Evolutionary conservation across 2,113 vertebrate genomes (phyloP).

Genomic region (Protomyctophum bolini): DNA sequence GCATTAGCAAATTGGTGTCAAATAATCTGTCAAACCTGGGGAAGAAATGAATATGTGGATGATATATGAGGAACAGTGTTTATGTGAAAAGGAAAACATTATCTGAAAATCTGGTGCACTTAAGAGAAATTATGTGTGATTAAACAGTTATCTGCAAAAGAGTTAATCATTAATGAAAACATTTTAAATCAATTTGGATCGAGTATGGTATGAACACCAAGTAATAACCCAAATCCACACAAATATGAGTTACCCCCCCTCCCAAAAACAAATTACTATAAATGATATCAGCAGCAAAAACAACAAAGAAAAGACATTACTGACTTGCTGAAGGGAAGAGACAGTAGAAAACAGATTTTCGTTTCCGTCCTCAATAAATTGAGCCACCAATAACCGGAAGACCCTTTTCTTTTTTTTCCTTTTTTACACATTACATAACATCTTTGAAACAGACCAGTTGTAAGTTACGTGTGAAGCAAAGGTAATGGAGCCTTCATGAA

Average conservation of each 20-base stretch:
- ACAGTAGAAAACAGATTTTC: background rate
- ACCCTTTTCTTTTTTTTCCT: background rate
- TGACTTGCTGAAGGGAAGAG: background rate
- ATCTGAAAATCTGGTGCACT: background rate
- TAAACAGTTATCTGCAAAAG: background rate
- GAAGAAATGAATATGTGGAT: constrained; percentile 9
- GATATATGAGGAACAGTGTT: background rate
- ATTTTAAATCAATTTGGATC: background rate
- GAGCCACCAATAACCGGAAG: background rate
- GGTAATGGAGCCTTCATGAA: background rate
- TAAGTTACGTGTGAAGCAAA: background rate
- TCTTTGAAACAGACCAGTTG: constrained; percentile 31
- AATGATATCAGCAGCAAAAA: background rate
- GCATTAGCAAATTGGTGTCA: background rate
- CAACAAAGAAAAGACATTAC: background rate
- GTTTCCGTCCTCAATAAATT: background rate
- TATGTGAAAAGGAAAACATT: background rate
- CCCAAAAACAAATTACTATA: background rate
- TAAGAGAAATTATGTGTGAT: background rate
- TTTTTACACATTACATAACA: background rate
- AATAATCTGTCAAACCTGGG: constrained; percentile 10
- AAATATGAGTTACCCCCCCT: background rate
- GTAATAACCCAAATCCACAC: too few relatives aligned
- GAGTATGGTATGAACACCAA: background rate
- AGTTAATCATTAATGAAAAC: background rate